Evolutionary conservation across 2,888 invertebrate species (phyloP).

Genomic region (Lasius fuliginosus): DNA sequence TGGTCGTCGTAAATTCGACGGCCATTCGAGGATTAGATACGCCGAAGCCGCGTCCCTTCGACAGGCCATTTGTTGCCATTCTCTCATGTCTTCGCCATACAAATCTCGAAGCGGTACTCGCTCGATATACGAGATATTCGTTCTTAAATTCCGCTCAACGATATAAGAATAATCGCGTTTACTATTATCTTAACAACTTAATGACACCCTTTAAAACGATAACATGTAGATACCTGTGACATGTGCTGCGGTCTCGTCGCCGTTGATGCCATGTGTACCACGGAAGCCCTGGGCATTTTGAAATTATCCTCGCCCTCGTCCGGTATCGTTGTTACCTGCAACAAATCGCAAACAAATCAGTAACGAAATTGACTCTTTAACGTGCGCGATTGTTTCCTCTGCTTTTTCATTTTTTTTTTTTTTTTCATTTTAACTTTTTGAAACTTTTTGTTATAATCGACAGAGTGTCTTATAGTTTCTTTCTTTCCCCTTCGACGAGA

Average conservation of each 20-base stretch:
- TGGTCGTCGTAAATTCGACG: not conserved
- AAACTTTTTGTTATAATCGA: not conserved
- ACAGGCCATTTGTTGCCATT: not conserved
- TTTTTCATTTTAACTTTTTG: not conserved
- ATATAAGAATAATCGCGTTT: not conserved
- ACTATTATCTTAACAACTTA: not conserved
- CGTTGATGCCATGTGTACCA: conserved; percentile 85
- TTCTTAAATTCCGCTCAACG: not conserved
- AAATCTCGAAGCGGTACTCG: not conserved
- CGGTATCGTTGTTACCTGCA: conserved; percentile 85
- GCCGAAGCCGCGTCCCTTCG: not conserved
- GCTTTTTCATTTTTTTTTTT: not conserved
- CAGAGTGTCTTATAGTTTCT: not conserved
- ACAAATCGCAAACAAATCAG: conserved; percentile 60
- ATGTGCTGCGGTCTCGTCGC: conserved; percentile 85
- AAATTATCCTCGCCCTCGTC: conserved; percentile 84
- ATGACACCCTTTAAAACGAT: not conserved
- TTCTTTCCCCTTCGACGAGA: conserved; percentile 2
- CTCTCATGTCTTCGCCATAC: not conserved
- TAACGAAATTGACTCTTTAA: not conserved
- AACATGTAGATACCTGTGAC: conserved; percentile 81
- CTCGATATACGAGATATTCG: not conserved
- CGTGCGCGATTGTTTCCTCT: not conserved
- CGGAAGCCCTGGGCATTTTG: conserved; percentile 84
- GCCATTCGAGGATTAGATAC: not conserved